Evolutionary conservation across 2,113 vertebrate genomes (phyloP).

Genomic region (Daubentonia madagascariensis): DNA sequence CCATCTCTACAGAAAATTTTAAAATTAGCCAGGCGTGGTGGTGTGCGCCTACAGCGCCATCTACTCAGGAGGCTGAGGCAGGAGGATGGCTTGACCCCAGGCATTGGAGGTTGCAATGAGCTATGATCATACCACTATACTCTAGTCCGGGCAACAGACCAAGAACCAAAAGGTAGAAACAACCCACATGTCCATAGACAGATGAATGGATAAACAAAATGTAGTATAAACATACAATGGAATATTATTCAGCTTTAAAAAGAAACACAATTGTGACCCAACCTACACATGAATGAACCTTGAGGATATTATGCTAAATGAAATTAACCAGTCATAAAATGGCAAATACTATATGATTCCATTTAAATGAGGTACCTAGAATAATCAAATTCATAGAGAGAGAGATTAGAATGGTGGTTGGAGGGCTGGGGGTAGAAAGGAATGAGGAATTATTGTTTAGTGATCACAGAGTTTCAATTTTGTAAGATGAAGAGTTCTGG

Average conservation of each 20-base stretch:
- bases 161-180: background rate
- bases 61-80: too few relatives aligned
- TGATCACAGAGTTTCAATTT: background rate
- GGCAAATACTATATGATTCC: background rate
- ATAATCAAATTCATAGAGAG: background rate
- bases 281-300: background rate
- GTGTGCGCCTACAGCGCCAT: too few relatives aligned
- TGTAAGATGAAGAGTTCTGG: background rate
- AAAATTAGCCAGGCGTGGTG: too few relatives aligned
- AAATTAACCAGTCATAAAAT: background rate
- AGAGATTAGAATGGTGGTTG: background rate
- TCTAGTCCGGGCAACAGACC: too few relatives aligned
- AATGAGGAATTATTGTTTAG: background rate
- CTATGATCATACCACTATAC: too few relatives aligned
- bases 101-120: too few relatives aligned
- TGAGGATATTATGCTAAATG: background rate
- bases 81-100: too few relatives aligned
- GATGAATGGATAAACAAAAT: background rate
- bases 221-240: too few relatives aligned
- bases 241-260: background rate
- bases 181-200: background rate
- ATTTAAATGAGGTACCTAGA: background rate
- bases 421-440: too few relatives aligned
- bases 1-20: too few relatives aligned
- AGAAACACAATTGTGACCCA: background rate